Evolutionary conservation across 2,888 invertebrate species (phyloP), one percentile per base, ranked within the genome.

Genomic region (Hoplodrina blanda): DNA sequence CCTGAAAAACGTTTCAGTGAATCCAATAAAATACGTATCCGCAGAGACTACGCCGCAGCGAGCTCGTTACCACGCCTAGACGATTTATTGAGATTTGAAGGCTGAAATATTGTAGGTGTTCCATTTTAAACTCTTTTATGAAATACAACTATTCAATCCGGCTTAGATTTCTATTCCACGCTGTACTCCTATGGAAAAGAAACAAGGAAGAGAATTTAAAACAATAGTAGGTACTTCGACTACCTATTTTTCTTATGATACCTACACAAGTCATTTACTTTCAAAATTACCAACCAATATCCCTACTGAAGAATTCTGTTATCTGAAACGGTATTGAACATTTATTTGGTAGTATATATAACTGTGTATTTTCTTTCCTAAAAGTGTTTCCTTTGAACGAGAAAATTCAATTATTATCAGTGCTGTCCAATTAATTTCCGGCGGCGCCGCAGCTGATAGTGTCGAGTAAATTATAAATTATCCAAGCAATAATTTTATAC

Each of bases 21-120:
- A 95, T 96, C 95, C 95, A 95, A 96, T 96, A 96, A 95, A 96
- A 95, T 95, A 95, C 95, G 95, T 95, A 96, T 95, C 95, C 95
- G 95, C 94, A 95, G 94, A 94, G 95, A 94, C 92, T 94, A 91
- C 94, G 95, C 94, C 95, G 94, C 95, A 94, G 92, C 89, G 95
- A 92, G 95, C 95, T 95, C 95, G 95, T 95, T 95, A 95, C 95
- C 93, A 94, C 93, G 94, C 95, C 95, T 93, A 94, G 93, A 92
- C 94, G 95, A 95, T 96, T 96, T 96, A 96, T 95, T 93, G 95
- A 95, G 95, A 96, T 96, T 95, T 96, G 95, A 95, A 94, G 92
- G 91, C 92, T 95, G 92, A 95, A 95, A 95, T 95, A 95, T 95
- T 95, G 92, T 94, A 95, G 93, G 92, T 94, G 93, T 93, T 93